These are phyloP conservation scores for Siphonodentalium dalli DNA, from an alignment of 2,888 invertebrate species.

Conservation along the genomic window DNA sequence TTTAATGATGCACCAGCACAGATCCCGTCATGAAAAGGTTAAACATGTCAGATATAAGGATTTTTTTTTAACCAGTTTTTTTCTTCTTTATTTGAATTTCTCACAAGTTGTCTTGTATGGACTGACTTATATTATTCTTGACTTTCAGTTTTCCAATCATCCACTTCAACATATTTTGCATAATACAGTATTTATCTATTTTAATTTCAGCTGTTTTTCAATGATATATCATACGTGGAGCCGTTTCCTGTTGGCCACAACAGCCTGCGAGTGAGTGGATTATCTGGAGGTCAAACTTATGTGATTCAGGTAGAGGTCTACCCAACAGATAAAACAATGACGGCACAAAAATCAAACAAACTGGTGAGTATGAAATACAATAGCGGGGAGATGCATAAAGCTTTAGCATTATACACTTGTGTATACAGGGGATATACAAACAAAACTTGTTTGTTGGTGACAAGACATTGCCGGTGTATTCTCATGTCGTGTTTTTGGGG, in stretches of 20 bases:
- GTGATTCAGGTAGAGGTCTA: slow-evolving; percentile 56
- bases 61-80: neutral
- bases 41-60: no score
- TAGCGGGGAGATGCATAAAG: no score
- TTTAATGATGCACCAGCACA: no score
- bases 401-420: no score
- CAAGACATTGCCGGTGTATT: no score
- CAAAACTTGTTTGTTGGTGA: no score
- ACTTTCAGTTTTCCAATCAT: neutral
- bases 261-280: slow-evolving; percentile 57
- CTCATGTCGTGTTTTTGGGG: no score
- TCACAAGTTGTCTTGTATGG: neutral
- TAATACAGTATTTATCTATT: neutral
- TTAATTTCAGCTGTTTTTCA: slow-evolving; percentile 56
- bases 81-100: neutral
- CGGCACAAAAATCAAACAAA: slow-evolving; percentile 59
- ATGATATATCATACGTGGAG: slow-evolving; percentile 61
- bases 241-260: slow-evolving; percentile 56
- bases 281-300: slow-evolving; percentile 61
- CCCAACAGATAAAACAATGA: slow-evolving; percentile 47
- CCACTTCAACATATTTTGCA: neutral
- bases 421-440: no score
- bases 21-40: no score
- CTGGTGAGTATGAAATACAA: slow-evolving; percentile 42
- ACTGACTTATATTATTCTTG: neutral